Percentiles rank a stretch among this genome's conserved stretches.
Evolutionary conservation across 1,140 invertebrate species (phyloP).

Genomic region (Listronotus oregonensis): DNA sequence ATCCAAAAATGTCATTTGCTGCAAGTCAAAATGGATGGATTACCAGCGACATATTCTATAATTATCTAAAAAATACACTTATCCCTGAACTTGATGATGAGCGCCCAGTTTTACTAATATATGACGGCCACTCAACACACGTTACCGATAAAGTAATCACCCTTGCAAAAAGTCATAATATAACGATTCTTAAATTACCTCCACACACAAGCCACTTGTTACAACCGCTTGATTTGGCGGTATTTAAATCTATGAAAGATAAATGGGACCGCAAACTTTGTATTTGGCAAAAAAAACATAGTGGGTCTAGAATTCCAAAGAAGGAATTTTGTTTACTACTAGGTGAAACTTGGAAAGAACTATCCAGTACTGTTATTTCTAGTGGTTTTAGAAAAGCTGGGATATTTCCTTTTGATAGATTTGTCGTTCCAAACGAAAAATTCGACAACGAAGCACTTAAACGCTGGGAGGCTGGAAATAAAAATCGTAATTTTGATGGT

Average conservation of each 20-base stretch:
- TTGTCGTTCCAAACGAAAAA: no score
- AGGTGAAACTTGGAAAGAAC: no score
- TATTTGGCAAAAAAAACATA: no score
- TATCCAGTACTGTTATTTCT: no score
- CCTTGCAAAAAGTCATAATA: constrained; percentile 15
- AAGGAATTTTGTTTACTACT: no score
- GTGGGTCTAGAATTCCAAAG: no score
- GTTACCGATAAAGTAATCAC: not conserved
- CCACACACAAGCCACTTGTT: constrained; percentile 45
- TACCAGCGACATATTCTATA: constrained; percentile 36
- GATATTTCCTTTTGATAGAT: no score
- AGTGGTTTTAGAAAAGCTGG: no score
- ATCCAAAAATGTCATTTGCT: constrained; percentile 45
- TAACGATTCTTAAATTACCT: constrained; percentile 43
- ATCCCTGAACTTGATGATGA: constrained; percentile 36
- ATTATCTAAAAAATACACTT: constrained; percentile 48
- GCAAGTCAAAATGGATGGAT: constrained; percentile 50
- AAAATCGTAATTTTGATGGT: no score
- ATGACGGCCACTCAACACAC: constrained; percentile 23
- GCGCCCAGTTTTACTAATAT: constrained; percentile 47
- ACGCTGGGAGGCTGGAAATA: no score
- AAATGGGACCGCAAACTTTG: constrained; percentile 32
- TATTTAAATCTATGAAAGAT: constrained; percentile 49
- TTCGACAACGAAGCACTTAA: no score
- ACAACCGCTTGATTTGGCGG: constrained; percentile 48